Evolutionary conservation across 2,113 vertebrate species (phyloP), one percentile per base, ranked within the genome.

Genomic region (Uropsilus gracilis): DNA sequence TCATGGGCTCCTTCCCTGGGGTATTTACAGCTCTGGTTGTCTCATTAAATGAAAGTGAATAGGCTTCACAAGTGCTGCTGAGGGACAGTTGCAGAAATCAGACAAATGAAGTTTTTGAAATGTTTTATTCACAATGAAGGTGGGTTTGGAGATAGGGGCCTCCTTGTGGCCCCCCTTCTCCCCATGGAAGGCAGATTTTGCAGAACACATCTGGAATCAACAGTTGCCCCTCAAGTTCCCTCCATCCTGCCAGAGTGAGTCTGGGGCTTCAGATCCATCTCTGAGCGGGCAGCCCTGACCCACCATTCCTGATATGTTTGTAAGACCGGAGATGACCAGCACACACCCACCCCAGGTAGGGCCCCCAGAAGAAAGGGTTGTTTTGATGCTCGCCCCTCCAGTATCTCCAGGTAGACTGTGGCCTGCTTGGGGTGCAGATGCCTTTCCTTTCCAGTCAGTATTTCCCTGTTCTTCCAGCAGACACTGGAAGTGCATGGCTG

Each of bases 41-140:
- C 86, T 76, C 53, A 90, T 16, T 89, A 59, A 86, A 66, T 32
- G 46, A 68, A 94, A 55, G 68, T 13, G 82, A 59, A 83, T 75
- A 76, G 30, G 55, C 44, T 88, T 86, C 46, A 46, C 11, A 68
- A 77, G 32, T 53, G 50, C 32, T 73, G 32, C 68, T 66, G 39
- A 82, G 89, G 82, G 85, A 86, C 7, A 69, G 20, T 61, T 66
- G 61, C 48, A 76, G 57, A 78, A 92, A 64, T 39, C 42, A 89
- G 86, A 89, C 37, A 86, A 94, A 24, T 61, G 71, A 69, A 46
- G 26, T 16, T 92, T 66, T 28, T 18, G 18, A 71, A 61, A 59
- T 9, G 14, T 39, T 90, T 85, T 39, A 63, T 57, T 20, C 80
- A 44, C 69, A 18, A 76, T 32, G 39, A 32, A 78, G 34, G 44